phyloP scores from a whole-genome alignment of 2,888 invertebrate species.

The Eilema caniola region DNA sequence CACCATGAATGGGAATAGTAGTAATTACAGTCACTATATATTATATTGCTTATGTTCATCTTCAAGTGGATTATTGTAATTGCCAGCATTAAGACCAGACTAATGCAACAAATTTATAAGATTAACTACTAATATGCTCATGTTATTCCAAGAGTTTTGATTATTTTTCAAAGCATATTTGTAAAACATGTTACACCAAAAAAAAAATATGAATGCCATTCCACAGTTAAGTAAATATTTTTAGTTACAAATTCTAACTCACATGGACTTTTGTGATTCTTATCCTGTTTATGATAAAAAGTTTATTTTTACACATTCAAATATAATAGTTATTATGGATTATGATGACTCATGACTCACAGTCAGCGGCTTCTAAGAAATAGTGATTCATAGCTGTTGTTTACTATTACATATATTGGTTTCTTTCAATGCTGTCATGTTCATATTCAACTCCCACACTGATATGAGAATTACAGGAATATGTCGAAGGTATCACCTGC shows the following conservation, averaged over 20 bases:
- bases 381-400: constrained; percentile 43
- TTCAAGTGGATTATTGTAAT: no score
- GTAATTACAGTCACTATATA: no score
- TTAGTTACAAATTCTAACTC: constrained; percentile 3
- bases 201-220: neutral
- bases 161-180: neutral
- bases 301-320: constrained; percentile 19
- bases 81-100: no score
- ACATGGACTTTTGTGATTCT: constrained; percentile 12
- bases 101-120: no score
- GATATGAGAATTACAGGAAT: constrained; percentile 4
- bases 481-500: neutral
- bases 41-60: no score
- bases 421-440: constrained; percentile 18
- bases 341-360: constrained; percentile 35
- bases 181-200: neutral
- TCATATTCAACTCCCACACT: constrained; percentile 12
- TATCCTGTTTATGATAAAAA: constrained; percentile 24
- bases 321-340: constrained; percentile 20
- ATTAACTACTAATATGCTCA: no score
- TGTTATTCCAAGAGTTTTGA: no score
- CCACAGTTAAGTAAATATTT: neutral
- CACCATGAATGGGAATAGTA: no score
- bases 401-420: constrained; percentile 28
- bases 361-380: constrained; percentile 38